Base-by-base conservation (phyloP, 2,113 vertebrate genomes). In the Neodon shergylaensis region DNA sequence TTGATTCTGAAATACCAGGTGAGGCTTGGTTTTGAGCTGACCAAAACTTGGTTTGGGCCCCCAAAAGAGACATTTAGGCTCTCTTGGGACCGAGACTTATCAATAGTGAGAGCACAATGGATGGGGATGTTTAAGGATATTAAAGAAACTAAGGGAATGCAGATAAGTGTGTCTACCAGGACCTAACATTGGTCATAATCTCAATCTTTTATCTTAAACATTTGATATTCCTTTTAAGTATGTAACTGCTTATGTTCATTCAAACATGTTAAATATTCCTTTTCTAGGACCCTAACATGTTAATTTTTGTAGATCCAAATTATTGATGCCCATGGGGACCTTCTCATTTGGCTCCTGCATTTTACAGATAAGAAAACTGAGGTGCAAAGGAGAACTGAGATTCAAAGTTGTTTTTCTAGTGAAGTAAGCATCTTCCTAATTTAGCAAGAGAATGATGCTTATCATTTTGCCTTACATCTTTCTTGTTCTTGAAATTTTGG, bases 401-500 rank as follows among this genome's bases (percentile, higher is more conserved):
- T 88, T 94, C 58, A 83, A 26, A 90, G 33, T 78, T 76, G 70
- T 13, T 47, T 83, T 93, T 97, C n/a, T 84, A 42, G 73, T 94
- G 36, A 81, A 91, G 52, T 72, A 77, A 91, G 33, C 44, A 47
- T 91, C 81, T 74, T 93, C 52, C 83, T 68, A n/a, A 54, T 77
- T 92, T 91, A 66, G 39, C 92, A 52, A 58, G 74, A 78, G 33
- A 79, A 70, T 65, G 54, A 36, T 90, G 61, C n/a, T 96, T 63
- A 90, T 95, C 79, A 36, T 65, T 83, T 63, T 90, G n/a, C 61
- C 52, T 84, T 17, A 24, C 22, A 82, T 77, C 78, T 73, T 61
- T 4, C 3, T 58, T 61, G 74, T 85, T 85, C 70, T 94, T 95
- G 79, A 94, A 92, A 84, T 87, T 88, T 92, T 79, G 93, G 24